Evolutionary conservation across 2,113 vertebrate species (phyloP).

Genomic region (Pyrgilauda ruficollis): DNA sequence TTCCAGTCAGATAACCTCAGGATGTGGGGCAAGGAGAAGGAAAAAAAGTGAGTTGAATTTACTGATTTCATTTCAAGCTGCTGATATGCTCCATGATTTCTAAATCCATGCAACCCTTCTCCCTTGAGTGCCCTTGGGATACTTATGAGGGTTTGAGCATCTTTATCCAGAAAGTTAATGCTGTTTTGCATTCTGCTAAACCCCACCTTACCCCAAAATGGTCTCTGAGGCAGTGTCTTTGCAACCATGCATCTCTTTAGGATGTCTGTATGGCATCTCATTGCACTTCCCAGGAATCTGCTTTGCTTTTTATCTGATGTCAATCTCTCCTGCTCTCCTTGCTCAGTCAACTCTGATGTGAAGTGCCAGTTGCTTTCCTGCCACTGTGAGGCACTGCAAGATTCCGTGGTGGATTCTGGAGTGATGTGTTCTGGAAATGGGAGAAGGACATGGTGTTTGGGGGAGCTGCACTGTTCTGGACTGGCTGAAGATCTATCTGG

Average conservation of each 20-base stretch:
- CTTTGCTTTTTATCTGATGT: neutral
- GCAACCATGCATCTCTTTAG: rapidly evolving
- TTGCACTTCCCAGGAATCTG: neutral
- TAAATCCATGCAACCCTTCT: neutral
- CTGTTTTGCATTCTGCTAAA: neutral
- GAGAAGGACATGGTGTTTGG: neutral
- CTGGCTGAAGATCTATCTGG: neutral
- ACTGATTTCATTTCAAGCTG: neutral
- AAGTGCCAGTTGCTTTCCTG: neutral
- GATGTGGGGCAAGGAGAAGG: neutral
- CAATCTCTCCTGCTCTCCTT: neutral
- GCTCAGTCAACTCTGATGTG: neutral
- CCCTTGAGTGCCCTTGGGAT: neutral
- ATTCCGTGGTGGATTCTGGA: constrained; percentile 15
- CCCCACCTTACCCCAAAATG: neutral
- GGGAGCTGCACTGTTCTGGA: neutral
- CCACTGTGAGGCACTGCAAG: constrained; percentile 39
- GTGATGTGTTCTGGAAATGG: neutral
- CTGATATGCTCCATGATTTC: neutral
- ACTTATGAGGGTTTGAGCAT: neutral
- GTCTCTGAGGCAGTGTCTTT: neutral
- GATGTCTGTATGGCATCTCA: neutral
- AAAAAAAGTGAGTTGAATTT: neutral
- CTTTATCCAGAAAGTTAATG: neutral
- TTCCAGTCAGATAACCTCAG: neutral